These are phyloP conservation scores for Drosophila virilis DNA, from an alignment of 1,140 invertebrate species.

Conservation along the genomic window DNA sequence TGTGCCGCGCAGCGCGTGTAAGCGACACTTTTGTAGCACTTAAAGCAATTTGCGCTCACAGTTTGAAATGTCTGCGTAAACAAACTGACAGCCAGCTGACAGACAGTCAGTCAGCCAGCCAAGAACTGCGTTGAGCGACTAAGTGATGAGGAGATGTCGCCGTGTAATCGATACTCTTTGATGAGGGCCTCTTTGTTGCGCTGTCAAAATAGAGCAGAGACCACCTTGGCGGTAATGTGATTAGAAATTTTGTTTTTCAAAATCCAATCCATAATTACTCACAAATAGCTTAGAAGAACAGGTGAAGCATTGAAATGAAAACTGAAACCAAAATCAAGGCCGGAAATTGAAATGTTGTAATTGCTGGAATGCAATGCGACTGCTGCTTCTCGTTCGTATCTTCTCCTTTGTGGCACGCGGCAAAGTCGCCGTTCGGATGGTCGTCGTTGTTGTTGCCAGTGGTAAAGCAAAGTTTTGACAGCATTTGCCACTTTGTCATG, in stretches of 20 bases:
- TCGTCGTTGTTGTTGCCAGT: slow-evolving; percentile 10
- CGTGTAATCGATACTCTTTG: slow-evolving; percentile 65
- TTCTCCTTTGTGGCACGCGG: slow-evolving; percentile 26
- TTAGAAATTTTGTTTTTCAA: slow-evolving; percentile 52
- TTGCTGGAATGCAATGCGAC: slow-evolving; percentile 39
- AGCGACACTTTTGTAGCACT: slow-evolving; percentile 69
- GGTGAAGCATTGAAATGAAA: slow-evolving; percentile 1
- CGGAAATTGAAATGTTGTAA: slow-evolving; percentile 63
- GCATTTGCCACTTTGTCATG: slow-evolving; percentile 80
- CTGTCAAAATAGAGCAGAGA: slow-evolving; percentile 29
- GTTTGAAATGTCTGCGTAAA: slow-evolving; percentile 51
- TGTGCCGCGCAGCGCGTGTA: slow-evolving; percentile 34
- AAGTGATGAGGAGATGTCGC: slow-evolving; percentile 15
- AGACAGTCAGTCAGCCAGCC: slow-evolving; percentile 20
- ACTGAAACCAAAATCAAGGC: slow-evolving; percentile 42
- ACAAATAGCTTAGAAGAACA: background rate
- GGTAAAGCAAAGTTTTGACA: slow-evolving; percentile 73
- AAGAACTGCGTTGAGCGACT: slow-evolving; percentile 3
- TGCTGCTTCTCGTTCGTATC: slow-evolving; percentile 18
- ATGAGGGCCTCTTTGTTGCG: slow-evolving; percentile 20
- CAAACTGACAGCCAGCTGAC: slow-evolving; percentile 64
- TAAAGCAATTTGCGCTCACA: slow-evolving; percentile 68
- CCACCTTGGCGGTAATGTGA: slow-evolving; percentile 62
- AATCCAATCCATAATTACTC: slow-evolving; percentile 20
- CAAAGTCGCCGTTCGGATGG: slow-evolving; percentile 30